phyloP scores from a whole-genome alignment of 2,888 invertebrate genomes.

The Sussaba pulchella region DNA sequence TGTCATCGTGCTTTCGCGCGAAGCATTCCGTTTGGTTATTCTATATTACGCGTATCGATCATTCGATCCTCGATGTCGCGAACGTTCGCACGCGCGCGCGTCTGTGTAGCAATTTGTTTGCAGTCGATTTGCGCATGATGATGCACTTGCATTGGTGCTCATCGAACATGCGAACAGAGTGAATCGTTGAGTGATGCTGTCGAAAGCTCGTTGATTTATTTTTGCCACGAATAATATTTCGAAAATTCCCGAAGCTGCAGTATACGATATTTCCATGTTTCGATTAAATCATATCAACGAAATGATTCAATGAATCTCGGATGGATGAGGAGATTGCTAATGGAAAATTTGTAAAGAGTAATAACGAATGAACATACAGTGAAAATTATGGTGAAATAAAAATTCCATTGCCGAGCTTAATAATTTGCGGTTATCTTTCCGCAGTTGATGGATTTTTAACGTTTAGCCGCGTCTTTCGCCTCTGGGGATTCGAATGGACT shows the following conservation, averaged over 20 bases:
- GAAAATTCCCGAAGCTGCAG: no score
- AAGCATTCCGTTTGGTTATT: not conserved
- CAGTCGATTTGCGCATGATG: constrained; percentile 7
- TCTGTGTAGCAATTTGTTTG: constrained; percentile 16
- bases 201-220: not conserved
- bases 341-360: no score
- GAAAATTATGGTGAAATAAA: not conserved
- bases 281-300: no score
- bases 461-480: no score
- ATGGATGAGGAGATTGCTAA: no score
- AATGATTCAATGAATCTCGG: no score
- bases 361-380: not conserved
- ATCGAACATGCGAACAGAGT: not conserved
- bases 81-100: no score
- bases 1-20: not conserved
- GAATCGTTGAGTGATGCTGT: not conserved
- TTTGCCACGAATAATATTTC: not conserved
- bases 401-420: no score
- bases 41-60: constrained; percentile 12
- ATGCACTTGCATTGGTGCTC: not conserved
- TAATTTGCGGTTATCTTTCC: no score
- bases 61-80: constrained; percentile 4
- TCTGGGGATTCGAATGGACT: no score
- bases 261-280: not conserved
- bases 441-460: not conserved